These are phyloP conservation scores for Malthinus flaveolus DNA, from an alignment of 2,888 invertebrate genomes.

Conservation along the genomic window DNA sequence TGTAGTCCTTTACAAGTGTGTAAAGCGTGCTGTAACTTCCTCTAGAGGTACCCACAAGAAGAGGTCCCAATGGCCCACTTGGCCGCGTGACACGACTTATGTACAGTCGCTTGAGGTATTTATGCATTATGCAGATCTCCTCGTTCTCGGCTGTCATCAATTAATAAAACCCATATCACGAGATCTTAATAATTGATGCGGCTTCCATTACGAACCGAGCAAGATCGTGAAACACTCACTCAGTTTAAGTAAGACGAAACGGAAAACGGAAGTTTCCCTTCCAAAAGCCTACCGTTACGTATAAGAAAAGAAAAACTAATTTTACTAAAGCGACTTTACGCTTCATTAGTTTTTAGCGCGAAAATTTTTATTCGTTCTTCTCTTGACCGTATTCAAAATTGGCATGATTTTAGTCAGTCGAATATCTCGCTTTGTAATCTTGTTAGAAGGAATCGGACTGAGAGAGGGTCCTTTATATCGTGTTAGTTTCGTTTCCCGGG, in stretches of 20 bases:
- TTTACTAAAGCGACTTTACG: conserved; percentile 7
- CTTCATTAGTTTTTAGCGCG: conserved; percentile 11
- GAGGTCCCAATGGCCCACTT: conserved; percentile 43
- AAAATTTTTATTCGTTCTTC: conserved; percentile 29
- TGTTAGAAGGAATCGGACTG: conserved; percentile 47
- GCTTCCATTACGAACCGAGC: conserved; percentile 48
- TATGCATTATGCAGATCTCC: conserved; percentile 53
- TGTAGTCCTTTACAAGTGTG: conserved; percentile 35
- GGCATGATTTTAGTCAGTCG: conserved; percentile 38
- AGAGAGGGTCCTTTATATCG: conserved; percentile 51
- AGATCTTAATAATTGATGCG: conserved; percentile 54
- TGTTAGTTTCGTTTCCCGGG: conserved; percentile 52
- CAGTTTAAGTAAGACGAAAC: conserved; percentile 26
- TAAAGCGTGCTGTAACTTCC: conserved; percentile 24
- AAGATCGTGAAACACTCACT: conserved; percentile 17
- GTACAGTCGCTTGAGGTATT: conserved; percentile 35
- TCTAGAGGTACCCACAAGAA: conserved; percentile 22
- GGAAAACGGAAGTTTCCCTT: conserved; percentile 31
- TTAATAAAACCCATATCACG: conserved; percentile 58
- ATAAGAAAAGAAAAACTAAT: conserved; percentile 3
- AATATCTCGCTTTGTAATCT: conserved; percentile 49
- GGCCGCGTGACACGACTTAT: conserved; percentile 39
- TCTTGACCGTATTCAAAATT: conserved; percentile 33
- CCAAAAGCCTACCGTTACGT: conserved; percentile 1
- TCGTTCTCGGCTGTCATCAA: conserved; percentile 54